Evolutionary conservation across 2,797 vertebrate genomes (phyloP), one percentile per base, ranked within the genome.

Genomic region (Spinus pinus): DNA sequence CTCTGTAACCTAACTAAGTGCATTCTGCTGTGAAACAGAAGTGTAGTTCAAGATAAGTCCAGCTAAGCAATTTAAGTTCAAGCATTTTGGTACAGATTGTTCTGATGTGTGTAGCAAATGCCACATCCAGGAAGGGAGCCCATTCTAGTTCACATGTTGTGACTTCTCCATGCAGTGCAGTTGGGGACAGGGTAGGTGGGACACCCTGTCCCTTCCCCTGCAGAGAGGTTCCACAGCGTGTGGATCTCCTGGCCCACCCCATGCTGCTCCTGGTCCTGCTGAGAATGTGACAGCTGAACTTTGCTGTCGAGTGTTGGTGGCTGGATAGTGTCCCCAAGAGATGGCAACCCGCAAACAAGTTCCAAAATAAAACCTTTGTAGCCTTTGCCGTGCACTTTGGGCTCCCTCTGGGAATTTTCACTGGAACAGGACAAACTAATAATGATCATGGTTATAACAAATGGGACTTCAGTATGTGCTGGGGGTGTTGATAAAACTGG

Each of bases 171-270:
- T 16, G 20, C 37, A 0, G 0, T 9, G 46, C 23, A 21, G 22
- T 1, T 74, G 35, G 33, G 44, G 23, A 12, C 3, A 3, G 41
- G 47, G 37, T 10, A 9, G 33, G 12, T 58, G 56, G 39, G 42
- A 77, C 7, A 1, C 0, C 0, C 17, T 37, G 6, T 58, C 25
- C 35, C 57, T 28, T 39, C 11, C 18, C 57, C 25, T 20, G 3
- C 62, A 49, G 23, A 0, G 1, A 49, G 22, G 11, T 10, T 25
- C 15, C 1, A 0, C 11, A 18, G 15, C 0, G 0, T 0, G 1
- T 20, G 44, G n/a, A 18, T n/a, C 49, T 73, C 30, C 69, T 77
- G 14, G 17, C n/a, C 0, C 1, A 31, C 6, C 18, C 21, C 18
- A 2, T 0, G 6, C 53, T 81, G 51, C 61, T 56, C 14, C 69